phyloP scores from a whole-genome alignment of 1,140 invertebrate species.

The Nymphalis io region DNA sequence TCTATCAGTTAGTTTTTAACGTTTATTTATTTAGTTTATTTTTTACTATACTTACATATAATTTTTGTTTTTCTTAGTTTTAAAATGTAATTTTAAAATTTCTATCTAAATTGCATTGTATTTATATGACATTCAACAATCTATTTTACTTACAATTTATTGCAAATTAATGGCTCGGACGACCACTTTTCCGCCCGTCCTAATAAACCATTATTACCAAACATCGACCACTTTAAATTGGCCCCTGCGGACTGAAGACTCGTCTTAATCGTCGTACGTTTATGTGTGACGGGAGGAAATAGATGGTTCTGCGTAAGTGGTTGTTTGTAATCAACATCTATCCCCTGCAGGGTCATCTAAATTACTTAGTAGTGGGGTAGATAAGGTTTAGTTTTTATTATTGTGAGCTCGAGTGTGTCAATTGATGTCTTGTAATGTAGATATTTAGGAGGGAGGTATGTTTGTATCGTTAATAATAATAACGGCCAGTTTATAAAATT shows the following conservation, averaged over 20 bases:
- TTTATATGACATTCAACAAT: conserved; percentile 1
- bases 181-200: conserved; percentile 43
- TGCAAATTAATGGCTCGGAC: conserved; percentile 35
- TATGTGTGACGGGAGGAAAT: conserved; percentile 30
- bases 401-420: conserved; percentile 54
- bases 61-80: too few relatives aligned
- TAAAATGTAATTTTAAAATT: too few relatives aligned
- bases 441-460: conserved; percentile 19
- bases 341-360: conserved; percentile 59
- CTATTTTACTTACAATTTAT: conserved; percentile 39
- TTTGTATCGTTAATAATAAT: conserved; percentile 12
- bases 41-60: too few relatives aligned
- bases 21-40: too few relatives aligned
- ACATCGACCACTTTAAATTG: conserved; percentile 35
- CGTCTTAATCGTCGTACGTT: conserved; percentile 29
- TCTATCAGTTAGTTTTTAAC: too few relatives aligned
- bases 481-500: neutral
- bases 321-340: conserved; percentile 67
- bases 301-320: conserved; percentile 51
- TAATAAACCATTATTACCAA: conserved; percentile 50
- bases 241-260: conserved; percentile 25
- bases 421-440: conserved; percentile 55
- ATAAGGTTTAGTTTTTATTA: conserved; percentile 73
- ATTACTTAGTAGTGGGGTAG: conserved; percentile 69
- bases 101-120: neutral